Conservation (phyloP, 2,888 invertebrate genomes). For the Agriopis marginaria region DNA sequence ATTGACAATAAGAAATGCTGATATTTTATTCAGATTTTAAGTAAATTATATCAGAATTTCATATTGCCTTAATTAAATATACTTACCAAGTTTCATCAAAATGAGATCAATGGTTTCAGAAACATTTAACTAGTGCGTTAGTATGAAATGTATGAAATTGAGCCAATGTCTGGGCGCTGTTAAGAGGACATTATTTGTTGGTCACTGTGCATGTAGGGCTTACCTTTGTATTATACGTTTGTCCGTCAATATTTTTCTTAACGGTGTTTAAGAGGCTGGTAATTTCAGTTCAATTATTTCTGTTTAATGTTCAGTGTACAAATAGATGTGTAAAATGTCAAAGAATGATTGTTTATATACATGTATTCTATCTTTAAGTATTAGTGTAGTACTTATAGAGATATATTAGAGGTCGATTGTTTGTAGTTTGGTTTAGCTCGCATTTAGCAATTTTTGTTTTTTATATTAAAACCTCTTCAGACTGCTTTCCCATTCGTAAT, state of each 20-base stretch:
- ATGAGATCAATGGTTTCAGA: no score
- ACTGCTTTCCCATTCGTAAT: neutral
- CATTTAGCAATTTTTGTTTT: neutral
- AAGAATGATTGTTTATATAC: neutral
- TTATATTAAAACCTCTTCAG: neutral
- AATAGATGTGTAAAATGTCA: neutral
- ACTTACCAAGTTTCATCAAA: no score
- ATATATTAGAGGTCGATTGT: neutral
- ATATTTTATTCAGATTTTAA: no score
- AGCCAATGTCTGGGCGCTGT: no score
- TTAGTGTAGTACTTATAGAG: neutral
- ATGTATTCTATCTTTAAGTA: neutral
- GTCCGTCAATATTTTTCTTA: neutral
- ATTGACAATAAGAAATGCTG: no score
- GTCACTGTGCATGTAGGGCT: no score
- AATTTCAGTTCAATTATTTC: neutral
- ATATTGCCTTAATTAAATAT: no score
- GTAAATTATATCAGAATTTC: no score
- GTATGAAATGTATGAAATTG: no score
- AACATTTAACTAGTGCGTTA: no score
- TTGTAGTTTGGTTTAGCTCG: neutral
- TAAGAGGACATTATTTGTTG: no score
- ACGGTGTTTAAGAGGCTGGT: neutral
- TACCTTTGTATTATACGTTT: no score
- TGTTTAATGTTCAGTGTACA: neutral